phyloP scores from a whole-genome alignment of 2,888 invertebrate genomes.

The Keiferia lycopersicella region DNA sequence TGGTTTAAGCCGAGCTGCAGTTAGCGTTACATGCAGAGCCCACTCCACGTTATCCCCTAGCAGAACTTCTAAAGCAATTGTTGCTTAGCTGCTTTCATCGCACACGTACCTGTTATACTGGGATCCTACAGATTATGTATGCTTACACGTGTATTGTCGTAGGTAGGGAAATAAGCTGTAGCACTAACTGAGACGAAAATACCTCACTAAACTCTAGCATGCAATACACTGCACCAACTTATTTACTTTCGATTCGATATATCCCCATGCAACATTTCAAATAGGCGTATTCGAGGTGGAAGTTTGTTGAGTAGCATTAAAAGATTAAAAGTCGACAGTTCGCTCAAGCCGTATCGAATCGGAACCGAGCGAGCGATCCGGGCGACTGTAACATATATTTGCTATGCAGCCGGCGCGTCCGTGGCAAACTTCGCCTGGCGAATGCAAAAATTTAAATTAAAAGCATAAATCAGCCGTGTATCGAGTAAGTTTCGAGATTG shows the following conservation, averaged over 20 bases:
- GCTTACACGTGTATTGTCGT: not conserved
- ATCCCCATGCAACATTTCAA: conserved; percentile 46
- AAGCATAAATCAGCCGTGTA: conserved; percentile 81
- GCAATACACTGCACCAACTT: not conserved
- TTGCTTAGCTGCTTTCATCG: conserved; percentile 27
- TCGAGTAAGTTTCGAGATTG: conserved; percentile 78
- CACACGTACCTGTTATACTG: not conserved
- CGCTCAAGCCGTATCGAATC: conserved; percentile 73
- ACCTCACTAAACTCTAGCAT: not conserved
- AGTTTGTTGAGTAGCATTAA: conserved; percentile 79
- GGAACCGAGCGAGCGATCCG: conserved; percentile 66
- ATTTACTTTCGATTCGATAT: conserved; percentile 1
- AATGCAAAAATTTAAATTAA: conserved; percentile 83
- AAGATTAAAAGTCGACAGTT: conserved; percentile 79
- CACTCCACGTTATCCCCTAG: conserved; percentile 61
- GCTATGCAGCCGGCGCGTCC: conserved; percentile 71
- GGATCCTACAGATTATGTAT: conserved; percentile 9
- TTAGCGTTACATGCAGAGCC: conserved; percentile 57
- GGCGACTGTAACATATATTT: conserved; percentile 73
- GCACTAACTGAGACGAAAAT: not conserved
- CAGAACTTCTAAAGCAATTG: conserved; percentile 50
- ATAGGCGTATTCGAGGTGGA: conserved; percentile 54
- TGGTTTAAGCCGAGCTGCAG: conserved; percentile 70
- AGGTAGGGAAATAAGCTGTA: not conserved
- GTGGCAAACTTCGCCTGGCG: conserved; percentile 74